Conservation (phyloP, 2,888 invertebrate genomes). For the Tenthredo livida region DNA sequence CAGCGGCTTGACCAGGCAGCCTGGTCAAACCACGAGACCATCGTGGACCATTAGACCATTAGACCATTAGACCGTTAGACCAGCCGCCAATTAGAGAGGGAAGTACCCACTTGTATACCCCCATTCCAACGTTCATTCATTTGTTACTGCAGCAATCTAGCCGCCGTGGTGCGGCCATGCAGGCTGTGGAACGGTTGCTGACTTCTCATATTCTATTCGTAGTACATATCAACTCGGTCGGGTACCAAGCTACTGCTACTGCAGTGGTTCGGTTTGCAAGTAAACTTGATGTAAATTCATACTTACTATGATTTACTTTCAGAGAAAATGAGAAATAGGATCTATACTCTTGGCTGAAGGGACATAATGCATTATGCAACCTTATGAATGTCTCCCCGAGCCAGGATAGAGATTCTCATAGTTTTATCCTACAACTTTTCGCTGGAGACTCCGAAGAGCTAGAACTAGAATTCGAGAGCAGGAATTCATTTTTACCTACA, state of each 20-base stretch:
- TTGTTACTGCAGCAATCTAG: slow-evolving; percentile 60
- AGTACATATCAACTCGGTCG: slow-evolving; percentile 9
- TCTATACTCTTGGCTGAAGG: not conserved
- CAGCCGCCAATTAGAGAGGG: slow-evolving; percentile 67
- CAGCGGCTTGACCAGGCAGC: slow-evolving; percentile 18
- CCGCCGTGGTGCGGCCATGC: not conserved
- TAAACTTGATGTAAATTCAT: not conserved
- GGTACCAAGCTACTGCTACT: not conserved
- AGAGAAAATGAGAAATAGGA: not conserved
- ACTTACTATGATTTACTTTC: not conserved
- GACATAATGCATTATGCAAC: slow-evolving; percentile 4
- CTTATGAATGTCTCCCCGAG: not conserved
- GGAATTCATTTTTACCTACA: too few species aligned
- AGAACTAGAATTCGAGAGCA: too few species aligned
- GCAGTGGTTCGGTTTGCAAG: not conserved
- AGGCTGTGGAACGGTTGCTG: slow-evolving; percentile 9
- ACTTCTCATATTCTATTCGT: slow-evolving; percentile 10
- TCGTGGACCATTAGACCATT: slow-evolving; percentile 47
- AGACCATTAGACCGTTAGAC: slow-evolving; percentile 52
- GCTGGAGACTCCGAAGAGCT: too few species aligned
- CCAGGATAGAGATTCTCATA: too few species aligned
- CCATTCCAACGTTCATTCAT: slow-evolving; percentile 67
- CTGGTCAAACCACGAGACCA: slow-evolving; percentile 40
- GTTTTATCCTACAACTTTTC: too few species aligned
- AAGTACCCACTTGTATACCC: slow-evolving; percentile 72